These are phyloP conservation scores for Heliocidaris erythrogramma DNA, from an alignment of 35 echinoderm and acorn worm genomes.

Conservation along the genomic window DNA sequence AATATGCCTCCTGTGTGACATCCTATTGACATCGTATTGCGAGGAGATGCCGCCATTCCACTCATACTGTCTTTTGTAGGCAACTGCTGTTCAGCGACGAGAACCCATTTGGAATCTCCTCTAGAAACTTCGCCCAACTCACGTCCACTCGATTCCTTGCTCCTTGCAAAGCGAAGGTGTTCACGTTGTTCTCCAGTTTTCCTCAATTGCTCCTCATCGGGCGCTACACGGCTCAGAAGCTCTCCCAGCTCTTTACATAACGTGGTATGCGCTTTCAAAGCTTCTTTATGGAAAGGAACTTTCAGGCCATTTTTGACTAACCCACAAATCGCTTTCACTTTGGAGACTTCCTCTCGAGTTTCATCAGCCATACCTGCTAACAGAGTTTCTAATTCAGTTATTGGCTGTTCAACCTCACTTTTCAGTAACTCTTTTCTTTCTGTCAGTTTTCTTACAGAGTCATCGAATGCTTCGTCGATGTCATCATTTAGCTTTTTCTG, in stretches of 20 bases:
- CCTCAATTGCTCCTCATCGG: not conserved
- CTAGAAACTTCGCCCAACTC: not conserved
- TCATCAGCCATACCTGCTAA: not conserved
- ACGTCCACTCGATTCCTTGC: not conserved
- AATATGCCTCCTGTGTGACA: not conserved
- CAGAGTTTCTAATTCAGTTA: not conserved
- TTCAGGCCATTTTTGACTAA: not conserved
- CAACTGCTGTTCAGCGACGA: not conserved
- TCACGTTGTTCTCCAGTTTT: not conserved
- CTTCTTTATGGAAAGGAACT: not conserved
- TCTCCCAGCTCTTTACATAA: not conserved
- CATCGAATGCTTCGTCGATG: not conserved
- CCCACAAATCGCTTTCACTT: not conserved
- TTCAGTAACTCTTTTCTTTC: not conserved
- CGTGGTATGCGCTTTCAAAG: not conserved
- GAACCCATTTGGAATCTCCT: not conserved
- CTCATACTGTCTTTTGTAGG: not conserved
- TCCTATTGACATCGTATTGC: too few species aligned
- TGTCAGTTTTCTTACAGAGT: not conserved
- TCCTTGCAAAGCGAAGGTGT: not conserved
- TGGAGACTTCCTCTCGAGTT: not conserved
- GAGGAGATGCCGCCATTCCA: not conserved
- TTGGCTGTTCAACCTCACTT: not conserved
- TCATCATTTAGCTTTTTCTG: not conserved
- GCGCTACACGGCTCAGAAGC: not conserved